Conservation (phyloP, 2,888 invertebrate genomes). For the Catocala fraxini region DNA sequence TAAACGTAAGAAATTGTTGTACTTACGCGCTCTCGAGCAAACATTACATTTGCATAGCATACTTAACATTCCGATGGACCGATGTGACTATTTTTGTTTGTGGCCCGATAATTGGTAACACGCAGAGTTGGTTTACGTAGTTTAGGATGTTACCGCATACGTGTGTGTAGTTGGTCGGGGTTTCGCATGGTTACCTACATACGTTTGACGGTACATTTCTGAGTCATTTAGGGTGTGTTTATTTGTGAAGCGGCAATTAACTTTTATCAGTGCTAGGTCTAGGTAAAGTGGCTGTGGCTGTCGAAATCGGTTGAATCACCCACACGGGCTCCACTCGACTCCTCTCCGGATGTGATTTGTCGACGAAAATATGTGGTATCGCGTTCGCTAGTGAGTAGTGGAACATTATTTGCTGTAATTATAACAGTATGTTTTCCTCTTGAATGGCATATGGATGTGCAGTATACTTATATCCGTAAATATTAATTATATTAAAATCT, state of each 20-base stretch:
- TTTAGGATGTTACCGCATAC: conserved; percentile 11
- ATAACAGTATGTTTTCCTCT: conserved; percentile 81
- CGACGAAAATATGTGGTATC: conserved; percentile 85
- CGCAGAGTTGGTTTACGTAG: conserved; percentile 33
- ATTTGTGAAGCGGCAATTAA: conserved; percentile 60
- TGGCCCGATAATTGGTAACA: conserved; percentile 52
- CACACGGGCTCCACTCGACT: conserved; percentile 67
- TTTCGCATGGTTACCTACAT: conserved; percentile 21
- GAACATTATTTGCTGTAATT: conserved; percentile 72
- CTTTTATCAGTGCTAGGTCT: conserved; percentile 71
- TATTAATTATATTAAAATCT: conserved; percentile 24
- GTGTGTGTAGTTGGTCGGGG: conserved; percentile 4
- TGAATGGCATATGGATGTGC: conserved; percentile 68
- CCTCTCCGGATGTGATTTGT: conserved; percentile 86
- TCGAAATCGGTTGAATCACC: conserved; percentile 80
- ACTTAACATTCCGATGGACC: conserved; percentile 55
- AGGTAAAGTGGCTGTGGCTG: conserved; percentile 63
- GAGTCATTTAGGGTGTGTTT: conserved; percentile 54
- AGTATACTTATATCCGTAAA: conserved; percentile 36
- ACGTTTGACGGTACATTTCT: conserved; percentile 21
- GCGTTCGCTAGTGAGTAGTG: conserved; percentile 71
- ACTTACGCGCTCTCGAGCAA: conserved; percentile 28
- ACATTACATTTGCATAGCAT: conserved; percentile 44
- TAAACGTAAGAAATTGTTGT: conserved; percentile 33
- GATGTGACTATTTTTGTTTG: conserved; percentile 62